A percentile compares a stretch with the other conserved stretches of the same genome.
phyloP scores from a whole-genome alignment of 2,888 invertebrate genomes.

The Byasa hedistus region DNA sequence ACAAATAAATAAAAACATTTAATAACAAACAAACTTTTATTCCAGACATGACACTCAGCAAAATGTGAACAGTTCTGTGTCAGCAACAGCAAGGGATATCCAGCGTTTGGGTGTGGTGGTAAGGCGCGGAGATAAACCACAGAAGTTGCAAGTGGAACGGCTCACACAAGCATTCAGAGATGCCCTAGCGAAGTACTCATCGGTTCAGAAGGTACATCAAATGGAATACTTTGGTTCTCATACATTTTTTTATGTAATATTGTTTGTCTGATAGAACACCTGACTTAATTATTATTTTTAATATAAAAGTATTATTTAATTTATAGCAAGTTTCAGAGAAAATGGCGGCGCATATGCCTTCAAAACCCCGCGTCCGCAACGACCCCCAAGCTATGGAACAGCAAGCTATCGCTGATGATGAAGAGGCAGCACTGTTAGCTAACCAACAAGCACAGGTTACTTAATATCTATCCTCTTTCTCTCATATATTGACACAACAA shows the following conservation, averaged over 20 bases:
- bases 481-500: no score
- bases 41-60: constrained; percentile 86
- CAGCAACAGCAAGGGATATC: constrained; percentile 86
- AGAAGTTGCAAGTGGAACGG: constrained; percentile 90
- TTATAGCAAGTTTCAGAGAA: constrained; percentile 82
- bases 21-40: constrained; percentile 34
- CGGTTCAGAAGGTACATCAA: constrained; percentile 86
- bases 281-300: no score
- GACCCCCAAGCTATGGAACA: constrained; percentile 57
- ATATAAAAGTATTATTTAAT: neutral
- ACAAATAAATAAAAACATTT: neutral
- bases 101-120: constrained; percentile 85
- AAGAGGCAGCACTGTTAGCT: constrained; percentile 63
- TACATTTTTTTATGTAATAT: no score
- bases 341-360: constrained; percentile 82
- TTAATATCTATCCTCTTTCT: neutral
- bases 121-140: constrained; percentile 86
- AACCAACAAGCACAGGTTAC: constrained; percentile 75
- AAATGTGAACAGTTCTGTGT: constrained; percentile 86
- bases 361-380: constrained; percentile 52
- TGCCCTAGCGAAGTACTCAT: constrained; percentile 87
- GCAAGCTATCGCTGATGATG: constrained; percentile 69
- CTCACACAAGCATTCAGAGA: constrained; percentile 91
- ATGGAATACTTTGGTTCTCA: no score
- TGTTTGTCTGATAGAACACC: no score